Base-by-base conservation (phyloP, 2,797 vertebrate species). In the Menidia menidia region DNA sequence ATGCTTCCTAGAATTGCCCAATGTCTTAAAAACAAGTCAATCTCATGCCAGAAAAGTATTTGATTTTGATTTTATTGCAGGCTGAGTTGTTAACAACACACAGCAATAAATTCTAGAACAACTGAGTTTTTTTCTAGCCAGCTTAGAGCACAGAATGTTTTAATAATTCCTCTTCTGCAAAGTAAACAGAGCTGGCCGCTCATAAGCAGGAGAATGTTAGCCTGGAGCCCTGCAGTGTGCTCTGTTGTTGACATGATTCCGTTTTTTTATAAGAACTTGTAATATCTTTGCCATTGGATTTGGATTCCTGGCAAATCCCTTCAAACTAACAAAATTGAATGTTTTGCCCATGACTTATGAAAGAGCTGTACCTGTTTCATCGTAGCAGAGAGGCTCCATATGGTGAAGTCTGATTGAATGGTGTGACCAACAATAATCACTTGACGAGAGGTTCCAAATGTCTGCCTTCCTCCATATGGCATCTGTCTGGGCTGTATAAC, bases 271-370 rank as follows among this genome's bases (percentile, higher is more conserved):
- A 73, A 64, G 55, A 61, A 66, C 57, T 41, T 68, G 66, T 86
- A 78, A 82, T 87, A 77, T 75, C 67, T 82, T 42, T 48, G 45
- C 75, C 31, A 10, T 62, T 81, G 79, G 70, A 82, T 81, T 84
- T 81, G 60, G 74, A 86, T 86, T 87, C 80, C 31, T 82, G 70
- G 48, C 66, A 92, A 92, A 92, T 91, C 89, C 83, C 73, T 54
- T 16, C 64, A 83, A 73, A 81, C 62, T 48, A 43, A 61, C 54
- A 63, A 81, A 82, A 85, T 68, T 81, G 68, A 82, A 48, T 68
- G 64, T 53, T 82, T 84, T 41, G 59, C 44, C 15, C 67, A 53
- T 41, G 25, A 9, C 30, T 79, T 86, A 84, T 85, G 76, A 68
- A 76, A 85, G 48, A 69, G 54, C 75, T 56, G 51, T 60, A 61